Conservation (phyloP, 2,888 invertebrate genomes). For the Yponomeuta malinellus region DNA sequence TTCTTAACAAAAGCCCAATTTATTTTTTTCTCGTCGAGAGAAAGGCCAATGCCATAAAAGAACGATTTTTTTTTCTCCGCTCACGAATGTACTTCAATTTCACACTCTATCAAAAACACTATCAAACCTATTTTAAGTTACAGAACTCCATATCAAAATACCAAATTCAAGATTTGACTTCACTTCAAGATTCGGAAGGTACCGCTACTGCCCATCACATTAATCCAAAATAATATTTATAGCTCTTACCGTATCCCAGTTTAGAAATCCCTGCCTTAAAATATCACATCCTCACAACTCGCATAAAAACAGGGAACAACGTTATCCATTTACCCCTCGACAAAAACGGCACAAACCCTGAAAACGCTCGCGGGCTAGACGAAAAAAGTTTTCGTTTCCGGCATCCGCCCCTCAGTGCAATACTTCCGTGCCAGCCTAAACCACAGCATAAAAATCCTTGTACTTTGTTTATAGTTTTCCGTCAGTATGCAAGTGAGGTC, state of each 20-base stretch:
- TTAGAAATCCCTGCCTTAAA: conserved; percentile 22
- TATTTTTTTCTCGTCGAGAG: neutral
- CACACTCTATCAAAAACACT: conserved; percentile 10
- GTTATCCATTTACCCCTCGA: conserved; percentile 53
- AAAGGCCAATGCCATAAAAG: neutral
- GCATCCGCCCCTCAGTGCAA: conserved; percentile 21
- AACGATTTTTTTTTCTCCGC: neutral
- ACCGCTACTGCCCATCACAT: too few species aligned
- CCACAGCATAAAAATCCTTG: neutral
- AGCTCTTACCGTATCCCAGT: too few species aligned
- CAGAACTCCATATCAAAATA: too few species aligned
- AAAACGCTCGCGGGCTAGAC: conserved; percentile 57
- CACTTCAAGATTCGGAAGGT: too few species aligned
- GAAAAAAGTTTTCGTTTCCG: conserved; percentile 64
- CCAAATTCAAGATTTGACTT: too few species aligned
- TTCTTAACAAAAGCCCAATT: neutral
- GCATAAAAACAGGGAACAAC: conserved; percentile 52
- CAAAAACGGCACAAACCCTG: conserved; percentile 43
- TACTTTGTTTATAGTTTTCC: neutral
- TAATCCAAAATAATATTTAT: too few species aligned
- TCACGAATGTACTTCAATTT: conserved; percentile 2
- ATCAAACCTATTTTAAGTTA: too few species aligned
- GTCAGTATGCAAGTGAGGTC: neutral
- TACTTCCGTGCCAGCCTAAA: neutral
- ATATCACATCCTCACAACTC: conserved; percentile 43